Percentiles rank a stretch among this genome's conserved stretches.
Conservation (phyloP, 1,140 invertebrate genomes). For the Contarinia nasturtii region DNA sequence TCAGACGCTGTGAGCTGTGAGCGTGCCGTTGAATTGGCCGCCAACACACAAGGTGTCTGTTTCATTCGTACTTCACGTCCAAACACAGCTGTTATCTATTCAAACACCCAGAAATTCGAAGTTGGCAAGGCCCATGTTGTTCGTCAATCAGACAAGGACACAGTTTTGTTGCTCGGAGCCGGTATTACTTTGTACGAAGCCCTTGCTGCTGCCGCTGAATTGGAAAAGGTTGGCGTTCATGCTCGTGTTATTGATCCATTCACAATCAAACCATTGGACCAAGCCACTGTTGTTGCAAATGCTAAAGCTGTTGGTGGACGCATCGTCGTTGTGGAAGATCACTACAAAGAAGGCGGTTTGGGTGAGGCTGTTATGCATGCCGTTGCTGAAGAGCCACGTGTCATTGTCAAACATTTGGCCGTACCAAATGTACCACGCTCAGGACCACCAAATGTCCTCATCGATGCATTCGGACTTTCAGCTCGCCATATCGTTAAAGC, state of each 20-base stretch:
- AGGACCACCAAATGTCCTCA: constrained; percentile 63
- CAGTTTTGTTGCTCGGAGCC: constrained; percentile 72
- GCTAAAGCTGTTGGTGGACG: constrained; percentile 63
- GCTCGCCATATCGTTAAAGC: constrained; percentile 57
- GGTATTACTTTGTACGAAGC: constrained; percentile 89
- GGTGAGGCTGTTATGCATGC: constrained; percentile 85
- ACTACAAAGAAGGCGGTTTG: constrained; percentile 85
- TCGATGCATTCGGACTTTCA: constrained; percentile 80
- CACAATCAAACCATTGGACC: constrained; percentile 91
- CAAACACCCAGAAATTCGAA: constrained; percentile 67
- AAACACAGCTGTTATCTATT: constrained; percentile 71
- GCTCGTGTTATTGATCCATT: constrained; percentile 82
- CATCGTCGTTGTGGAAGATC: constrained; percentile 90
- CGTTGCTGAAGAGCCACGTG: constrained; percentile 47
- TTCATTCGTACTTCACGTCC: constrained; percentile 93
- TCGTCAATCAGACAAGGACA: constrained; percentile 48
- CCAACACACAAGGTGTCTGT: constrained; percentile 87
- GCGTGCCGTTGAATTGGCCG: constrained; percentile 84
- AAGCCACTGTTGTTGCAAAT: constrained; percentile 49
- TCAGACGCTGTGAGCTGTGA: constrained; percentile 88
- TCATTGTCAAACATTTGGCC: constrained; percentile 66
- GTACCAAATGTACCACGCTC: constrained; percentile 81
- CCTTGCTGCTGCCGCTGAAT: constrained; percentile 59
- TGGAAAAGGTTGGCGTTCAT: constrained; percentile 47
- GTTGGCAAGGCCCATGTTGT: constrained; percentile 69